These are phyloP conservation scores for Nymphicus hollandicus DNA, from an alignment of 2,113 vertebrate species.

Conservation along the genomic window DNA sequence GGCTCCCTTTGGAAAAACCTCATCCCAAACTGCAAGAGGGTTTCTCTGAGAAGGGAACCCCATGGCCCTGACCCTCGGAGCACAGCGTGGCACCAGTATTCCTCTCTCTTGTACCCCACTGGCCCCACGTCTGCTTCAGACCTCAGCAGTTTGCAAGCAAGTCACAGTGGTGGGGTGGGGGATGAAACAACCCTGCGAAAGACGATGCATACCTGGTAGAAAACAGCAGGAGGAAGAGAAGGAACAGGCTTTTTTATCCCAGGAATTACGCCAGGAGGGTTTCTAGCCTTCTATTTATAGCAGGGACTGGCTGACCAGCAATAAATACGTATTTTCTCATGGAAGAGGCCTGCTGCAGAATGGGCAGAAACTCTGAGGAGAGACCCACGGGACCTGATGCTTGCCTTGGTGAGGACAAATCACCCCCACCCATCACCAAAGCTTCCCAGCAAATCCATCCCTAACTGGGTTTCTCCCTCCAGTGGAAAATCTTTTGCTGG, in stretches of 20 bases:
- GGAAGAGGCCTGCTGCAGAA: neutral
- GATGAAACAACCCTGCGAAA: neutral
- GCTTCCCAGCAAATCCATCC: neutral
- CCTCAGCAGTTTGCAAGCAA: neutral
- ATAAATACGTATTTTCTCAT: neutral
- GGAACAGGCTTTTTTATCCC: neutral
- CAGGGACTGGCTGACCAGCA: neutral
- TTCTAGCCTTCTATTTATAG: constrained; percentile 28
- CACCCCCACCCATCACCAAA: neutral
- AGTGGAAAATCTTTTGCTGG: neutral
- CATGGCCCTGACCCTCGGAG: accelerated
- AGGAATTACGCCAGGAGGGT: neutral
- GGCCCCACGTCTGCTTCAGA: neutral
- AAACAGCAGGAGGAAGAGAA: neutral
- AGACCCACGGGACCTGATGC: neutral
- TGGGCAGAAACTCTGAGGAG: neutral
- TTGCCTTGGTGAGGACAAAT: neutral
- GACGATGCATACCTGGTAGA: neutral
- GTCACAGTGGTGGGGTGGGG: neutral
- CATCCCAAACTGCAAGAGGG: neutral
- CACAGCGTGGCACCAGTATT: neutral
- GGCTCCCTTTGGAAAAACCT: neutral
- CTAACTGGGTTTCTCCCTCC: neutral
- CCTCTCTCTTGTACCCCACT: neutral
- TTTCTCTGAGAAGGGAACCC: neutral